Base-by-base conservation (phyloP, 2,113 vertebrate species). In the Hemiscyllium ocellatum region DNA sequence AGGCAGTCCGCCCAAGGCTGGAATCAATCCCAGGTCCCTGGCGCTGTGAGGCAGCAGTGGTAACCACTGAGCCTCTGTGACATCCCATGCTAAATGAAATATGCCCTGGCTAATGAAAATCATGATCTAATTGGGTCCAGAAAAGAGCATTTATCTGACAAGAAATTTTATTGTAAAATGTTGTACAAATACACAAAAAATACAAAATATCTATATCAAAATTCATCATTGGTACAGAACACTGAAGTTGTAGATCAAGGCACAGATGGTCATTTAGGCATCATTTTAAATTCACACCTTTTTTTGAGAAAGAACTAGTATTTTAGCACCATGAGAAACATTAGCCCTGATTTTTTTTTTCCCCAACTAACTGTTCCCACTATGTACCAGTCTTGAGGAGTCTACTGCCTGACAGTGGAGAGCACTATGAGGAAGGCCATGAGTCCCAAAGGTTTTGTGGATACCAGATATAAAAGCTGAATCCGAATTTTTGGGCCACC, bases 111-210 rank as follows among this genome's bases (percentile, higher is more conserved):
- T 61, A 61, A 61, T 61, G 6, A 61, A 61, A 61, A 12, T 61
- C 37, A 15, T 7, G 4, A 56, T 56, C 26, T 33, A 61, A 15
- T 61, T 26, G 47, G 24, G 12, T 72, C 70, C 37, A 70, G 69
- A 72, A 50, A 29, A 10, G 17, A 42, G 13, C 65, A 8, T 50
- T 95, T 95, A 33, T 72, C 94, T 95, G 29, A 52, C 72, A 95
- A 95, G 68, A 52, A 22, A 50, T 50, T 95, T 95, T 76, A 95
- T 95, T 95, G 68, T 42, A 76, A 95, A 95, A 95, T 52, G 42
- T 95, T 95, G 42, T 76, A 95, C 68, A 72, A 95, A 95, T 72
- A 95, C n/a, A 95, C 94, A 95, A 72, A 37, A 95, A 95, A 95
- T 95, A 72, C 68, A 72, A 72, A 95, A 72, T 95, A 52, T 72